Percentiles rank a stretch among this genome's conserved stretches.
These are phyloP conservation scores for Mormyrus hasselquistii DNA, from an alignment of 2,797 vertebrate species.

Conservation along the genomic window DNA sequence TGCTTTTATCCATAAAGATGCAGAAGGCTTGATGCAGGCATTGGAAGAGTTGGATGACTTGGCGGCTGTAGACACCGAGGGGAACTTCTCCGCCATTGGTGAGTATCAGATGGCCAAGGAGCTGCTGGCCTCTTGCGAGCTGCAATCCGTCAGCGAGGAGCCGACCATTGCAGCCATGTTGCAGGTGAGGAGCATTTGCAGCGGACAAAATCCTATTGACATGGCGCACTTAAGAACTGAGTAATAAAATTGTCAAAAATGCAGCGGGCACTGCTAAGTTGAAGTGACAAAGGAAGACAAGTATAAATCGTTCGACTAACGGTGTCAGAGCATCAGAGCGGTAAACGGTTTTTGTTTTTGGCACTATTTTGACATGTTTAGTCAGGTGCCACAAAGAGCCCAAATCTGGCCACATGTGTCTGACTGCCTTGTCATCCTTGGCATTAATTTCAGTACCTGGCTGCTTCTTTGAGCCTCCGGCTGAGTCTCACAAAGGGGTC, in stretches of 20 bases:
- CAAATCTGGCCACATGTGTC: neutral
- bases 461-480: conserved; percentile 65
- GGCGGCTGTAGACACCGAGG: conserved; percentile 75
- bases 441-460: conserved; percentile 59
- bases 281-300: neutral
- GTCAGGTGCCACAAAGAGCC: neutral
- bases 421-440: neutral
- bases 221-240: neutral
- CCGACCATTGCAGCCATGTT: conserved; percentile 80
- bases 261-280: neutral
- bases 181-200: conserved; percentile 55
- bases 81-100: conserved; percentile 83
- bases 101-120: conserved; percentile 70
- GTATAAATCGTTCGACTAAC: neutral
- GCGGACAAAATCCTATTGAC: neutral
- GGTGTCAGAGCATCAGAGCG: neutral
- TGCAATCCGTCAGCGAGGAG: conserved; percentile 80
- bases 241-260: neutral
- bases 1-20: conserved; percentile 52
- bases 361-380: neutral
- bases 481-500: conserved; percentile 54
- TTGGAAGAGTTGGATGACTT: conserved; percentile 84
- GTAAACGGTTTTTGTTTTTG: neutral
- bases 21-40: conserved; percentile 81
- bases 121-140: conserved; percentile 79